A percentile compares a stretch with the other conserved stretches of the same genome.
Evolutionary conservation across 2,797 vertebrate genomes (phyloP).

Genomic region (Falco naumanni): DNA sequence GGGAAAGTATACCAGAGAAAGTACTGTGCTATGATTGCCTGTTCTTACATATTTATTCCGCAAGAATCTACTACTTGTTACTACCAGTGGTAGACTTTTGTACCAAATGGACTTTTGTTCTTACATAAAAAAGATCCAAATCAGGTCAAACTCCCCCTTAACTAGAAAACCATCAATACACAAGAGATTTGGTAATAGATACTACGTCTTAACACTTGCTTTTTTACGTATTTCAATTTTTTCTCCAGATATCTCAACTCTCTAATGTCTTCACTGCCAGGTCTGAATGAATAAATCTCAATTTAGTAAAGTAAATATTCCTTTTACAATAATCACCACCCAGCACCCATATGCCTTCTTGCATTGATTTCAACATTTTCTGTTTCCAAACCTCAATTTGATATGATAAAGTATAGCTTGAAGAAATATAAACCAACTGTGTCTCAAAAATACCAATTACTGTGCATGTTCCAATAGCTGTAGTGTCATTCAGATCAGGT

Average conservation of each 20-base stretch:
- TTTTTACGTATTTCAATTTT: neutral
- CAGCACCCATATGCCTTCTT: neutral
- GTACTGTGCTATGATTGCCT: neutral
- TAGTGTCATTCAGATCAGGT: slow-evolving; percentile 17
- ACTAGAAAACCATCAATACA: neutral
- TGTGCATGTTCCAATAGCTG: slow-evolving; percentile 8
- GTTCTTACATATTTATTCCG: neutral
- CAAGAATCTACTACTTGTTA: neutral
- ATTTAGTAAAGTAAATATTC: slow-evolving; percentile 9
- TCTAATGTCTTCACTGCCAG: neutral
- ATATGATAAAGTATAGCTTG: slow-evolving; percentile 16
- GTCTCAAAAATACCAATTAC: slow-evolving; percentile 25
- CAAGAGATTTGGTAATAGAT: neutral
- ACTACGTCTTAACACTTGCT: neutral
- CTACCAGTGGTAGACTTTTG: neutral
- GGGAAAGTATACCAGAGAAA: neutral
- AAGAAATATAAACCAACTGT: neutral
- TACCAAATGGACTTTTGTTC: neutral
- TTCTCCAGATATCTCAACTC: neutral
- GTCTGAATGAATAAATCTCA: neutral
- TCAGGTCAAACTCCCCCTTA: neutral
- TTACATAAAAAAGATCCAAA: neutral
- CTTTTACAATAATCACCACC: neutral
- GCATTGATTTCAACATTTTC: neutral
- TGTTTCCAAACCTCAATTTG: slow-evolving; percentile 27